Conservation (phyloP, 2,888 invertebrate genomes). For the Caenorhabditis sp. region DNA sequence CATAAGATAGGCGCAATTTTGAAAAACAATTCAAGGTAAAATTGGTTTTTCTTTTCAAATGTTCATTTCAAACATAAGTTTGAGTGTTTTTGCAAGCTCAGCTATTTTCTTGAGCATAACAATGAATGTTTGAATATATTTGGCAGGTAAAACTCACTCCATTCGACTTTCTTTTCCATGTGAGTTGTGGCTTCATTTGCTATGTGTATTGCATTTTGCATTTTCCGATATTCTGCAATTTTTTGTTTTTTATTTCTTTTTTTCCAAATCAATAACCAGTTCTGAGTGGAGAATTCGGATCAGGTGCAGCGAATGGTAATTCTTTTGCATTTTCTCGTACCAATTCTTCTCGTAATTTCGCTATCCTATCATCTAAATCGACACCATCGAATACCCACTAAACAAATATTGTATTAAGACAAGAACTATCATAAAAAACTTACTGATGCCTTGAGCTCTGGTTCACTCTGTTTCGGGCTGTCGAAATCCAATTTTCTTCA, state of each 20-base stretch:
- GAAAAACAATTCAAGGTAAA: no score
- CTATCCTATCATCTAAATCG: slow-evolving; percentile 9
- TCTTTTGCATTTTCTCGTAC: neutral
- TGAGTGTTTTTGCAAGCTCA: no score
- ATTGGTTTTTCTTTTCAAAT: no score
- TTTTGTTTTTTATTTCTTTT: no score
- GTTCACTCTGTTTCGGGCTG: neutral
- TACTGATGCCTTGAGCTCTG: neutral
- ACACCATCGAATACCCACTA: slow-evolving; percentile 18
- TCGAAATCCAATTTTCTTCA: neutral
- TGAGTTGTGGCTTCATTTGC: neutral
- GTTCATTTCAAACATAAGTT: no score
- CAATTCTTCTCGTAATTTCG: slow-evolving; percentile 7
- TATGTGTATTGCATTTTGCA: neutral
- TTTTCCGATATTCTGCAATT: neutral
- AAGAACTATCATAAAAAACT: no score
- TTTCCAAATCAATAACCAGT: slow-evolving; percentile 19
- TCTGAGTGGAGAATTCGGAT: slow-evolving; percentile 23
- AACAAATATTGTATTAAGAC: neutral
- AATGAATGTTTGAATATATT: no score
- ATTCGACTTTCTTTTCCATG: neutral
- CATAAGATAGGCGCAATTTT: no score
- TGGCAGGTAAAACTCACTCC: neutral
- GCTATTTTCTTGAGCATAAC: no score
- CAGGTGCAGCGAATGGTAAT: slow-evolving; percentile 3